phyloP scores from a whole-genome alignment of 2,888 invertebrate genomes.

The Clostera curtula region DNA sequence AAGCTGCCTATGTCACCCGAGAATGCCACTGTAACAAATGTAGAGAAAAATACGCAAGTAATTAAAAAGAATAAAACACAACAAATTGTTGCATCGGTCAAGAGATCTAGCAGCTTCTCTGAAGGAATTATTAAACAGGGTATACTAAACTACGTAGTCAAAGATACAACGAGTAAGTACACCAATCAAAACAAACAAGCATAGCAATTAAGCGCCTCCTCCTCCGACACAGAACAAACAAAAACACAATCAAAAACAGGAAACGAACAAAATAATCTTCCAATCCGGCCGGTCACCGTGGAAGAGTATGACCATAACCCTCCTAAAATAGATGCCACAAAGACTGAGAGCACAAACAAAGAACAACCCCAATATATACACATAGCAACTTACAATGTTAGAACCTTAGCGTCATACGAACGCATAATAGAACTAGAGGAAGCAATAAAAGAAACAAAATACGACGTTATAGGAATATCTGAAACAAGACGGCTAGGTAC shows the following conservation, averaged over 20 bases:
- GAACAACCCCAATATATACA: not conserved
- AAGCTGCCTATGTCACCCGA: not conserved
- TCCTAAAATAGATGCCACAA: slow-evolving; percentile 1
- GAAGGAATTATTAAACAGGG: not conserved
- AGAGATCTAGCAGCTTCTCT: not conserved
- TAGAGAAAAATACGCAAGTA: too few species aligned
- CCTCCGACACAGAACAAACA: not conserved
- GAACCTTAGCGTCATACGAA: slow-evolving; percentile 5
- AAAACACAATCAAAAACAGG: not conserved
- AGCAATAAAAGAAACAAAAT: slow-evolving; percentile 7
- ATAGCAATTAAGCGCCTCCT: not conserved
- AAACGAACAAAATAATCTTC: slow-evolving; percentile 6
- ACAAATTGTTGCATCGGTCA: not conserved
- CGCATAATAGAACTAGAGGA: slow-evolving; percentile 7
- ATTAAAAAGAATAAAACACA: not conserved
- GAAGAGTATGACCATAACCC: slow-evolving; percentile 10
- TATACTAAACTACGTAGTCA: not conserved
- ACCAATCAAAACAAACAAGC: not conserved
- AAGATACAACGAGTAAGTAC: not conserved
- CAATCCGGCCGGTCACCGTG: slow-evolving; percentile 11
- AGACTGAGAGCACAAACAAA: not conserved
- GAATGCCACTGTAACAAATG: not conserved
- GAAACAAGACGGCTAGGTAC: slow-evolving; percentile 8
- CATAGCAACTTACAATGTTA: slow-evolving; percentile 8
- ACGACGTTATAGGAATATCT: slow-evolving; percentile 11